Conservation (phyloP, 2,888 invertebrate species). For the Pristionchus exspectatus region DNA sequence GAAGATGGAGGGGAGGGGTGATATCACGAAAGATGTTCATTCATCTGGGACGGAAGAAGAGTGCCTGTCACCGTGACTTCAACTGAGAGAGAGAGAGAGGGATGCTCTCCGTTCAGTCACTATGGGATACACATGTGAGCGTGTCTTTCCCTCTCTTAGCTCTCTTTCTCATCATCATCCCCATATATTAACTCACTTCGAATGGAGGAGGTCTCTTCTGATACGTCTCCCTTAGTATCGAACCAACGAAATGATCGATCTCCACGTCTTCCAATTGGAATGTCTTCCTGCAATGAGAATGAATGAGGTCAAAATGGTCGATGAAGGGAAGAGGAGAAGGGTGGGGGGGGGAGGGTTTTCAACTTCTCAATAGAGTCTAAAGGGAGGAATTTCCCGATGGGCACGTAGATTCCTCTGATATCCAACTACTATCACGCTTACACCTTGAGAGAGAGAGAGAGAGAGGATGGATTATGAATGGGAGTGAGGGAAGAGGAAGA, state of each 20-base stretch:
- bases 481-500: background rate
- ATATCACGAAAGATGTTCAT: background rate
- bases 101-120: background rate
- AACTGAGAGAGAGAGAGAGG: background rate
- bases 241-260: constrained; percentile 1
- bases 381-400: background rate
- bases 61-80: background rate
- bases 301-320: background rate
- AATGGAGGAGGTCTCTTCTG: constrained; percentile 2
- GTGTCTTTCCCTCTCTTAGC: background rate
- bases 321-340: background rate
- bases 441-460: constrained; percentile 27
- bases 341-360: background rate
- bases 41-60: background rate
- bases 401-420: background rate
- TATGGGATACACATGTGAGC: background rate
- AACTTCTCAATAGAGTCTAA: background rate
- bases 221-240: background rate
- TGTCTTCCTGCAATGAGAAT: background rate
- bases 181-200: background rate
- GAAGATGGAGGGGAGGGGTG: background rate
- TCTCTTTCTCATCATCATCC: background rate
- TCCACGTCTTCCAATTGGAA: background rate
- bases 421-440: background rate
- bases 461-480: background rate